A percentile compares a stretch with the other conserved stretches of the same genome.
phyloP scores from a whole-genome alignment of 2,113 vertebrate species.

The Chloropsis cyanopogon region DNA sequence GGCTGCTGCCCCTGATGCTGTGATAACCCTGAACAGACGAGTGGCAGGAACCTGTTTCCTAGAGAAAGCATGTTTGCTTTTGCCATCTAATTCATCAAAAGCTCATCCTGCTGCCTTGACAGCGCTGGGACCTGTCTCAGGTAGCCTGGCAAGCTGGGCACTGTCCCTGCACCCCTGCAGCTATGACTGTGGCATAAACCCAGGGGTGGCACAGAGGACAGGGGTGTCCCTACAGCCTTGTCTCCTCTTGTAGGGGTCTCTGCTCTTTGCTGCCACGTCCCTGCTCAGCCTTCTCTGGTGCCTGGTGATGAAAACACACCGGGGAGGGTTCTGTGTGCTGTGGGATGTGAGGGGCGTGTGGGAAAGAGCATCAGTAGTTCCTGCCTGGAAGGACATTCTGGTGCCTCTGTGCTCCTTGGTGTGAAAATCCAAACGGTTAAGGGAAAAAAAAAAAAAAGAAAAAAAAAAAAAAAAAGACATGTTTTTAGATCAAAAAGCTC shows the following conservation, averaged over 20 bases:
- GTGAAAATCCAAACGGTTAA: not conserved
- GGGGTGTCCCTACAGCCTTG: not conserved
- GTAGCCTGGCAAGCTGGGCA: not conserved
- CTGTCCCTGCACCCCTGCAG: not conserved
- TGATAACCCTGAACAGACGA: not conserved
- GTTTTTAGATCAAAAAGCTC: not conserved
- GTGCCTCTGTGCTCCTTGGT: not conserved
- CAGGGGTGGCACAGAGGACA: not conserved
- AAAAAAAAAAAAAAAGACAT: accelerated
- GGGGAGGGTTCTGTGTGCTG: not conserved
- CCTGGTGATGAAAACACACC: not conserved
- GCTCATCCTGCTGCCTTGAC: not conserved
- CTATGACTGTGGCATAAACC: accelerated
- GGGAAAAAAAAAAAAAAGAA: too few species aligned
- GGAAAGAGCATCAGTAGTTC: not conserved
- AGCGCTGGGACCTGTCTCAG: not conserved
- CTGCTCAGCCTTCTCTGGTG: not conserved
- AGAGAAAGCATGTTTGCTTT: constrained; percentile 28
- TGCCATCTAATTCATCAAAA: not conserved
- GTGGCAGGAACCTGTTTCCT: constrained; percentile 26
- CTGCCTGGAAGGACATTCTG: not conserved
- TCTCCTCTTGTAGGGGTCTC: not conserved
- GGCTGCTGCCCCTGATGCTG: not conserved
- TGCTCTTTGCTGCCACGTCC: not conserved
- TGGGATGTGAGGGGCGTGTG: not conserved